phyloP scores from a whole-genome alignment of 2,113 vertebrate species.

The Conger conger region DNA sequence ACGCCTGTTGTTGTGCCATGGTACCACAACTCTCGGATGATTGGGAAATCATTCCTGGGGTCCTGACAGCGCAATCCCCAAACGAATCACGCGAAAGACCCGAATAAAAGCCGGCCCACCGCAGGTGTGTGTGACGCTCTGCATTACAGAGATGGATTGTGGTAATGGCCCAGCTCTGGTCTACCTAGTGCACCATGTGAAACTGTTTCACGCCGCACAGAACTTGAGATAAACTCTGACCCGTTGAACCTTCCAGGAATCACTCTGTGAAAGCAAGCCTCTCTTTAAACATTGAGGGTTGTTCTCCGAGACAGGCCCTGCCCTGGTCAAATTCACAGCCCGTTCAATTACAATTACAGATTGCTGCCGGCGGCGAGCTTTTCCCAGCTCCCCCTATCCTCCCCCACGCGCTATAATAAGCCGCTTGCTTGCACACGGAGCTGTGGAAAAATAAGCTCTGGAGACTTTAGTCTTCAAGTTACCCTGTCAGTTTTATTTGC shows the following conservation, averaged over 20 bases:
- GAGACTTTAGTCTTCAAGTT: neutral
- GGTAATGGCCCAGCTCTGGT: neutral
- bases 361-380: neutral
- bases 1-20: neutral
- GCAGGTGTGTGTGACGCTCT: neutral
- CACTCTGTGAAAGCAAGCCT: neutral
- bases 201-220: neutral
- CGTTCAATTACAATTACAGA: slow-evolving; percentile 3
- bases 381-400: neutral
- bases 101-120: neutral
- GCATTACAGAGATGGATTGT: neutral
- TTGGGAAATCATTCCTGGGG: neutral
- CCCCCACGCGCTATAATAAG: neutral
- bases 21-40: neutral
- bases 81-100: neutral
- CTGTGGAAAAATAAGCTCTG: neutral
- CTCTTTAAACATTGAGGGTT: neutral
- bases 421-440: neutral
- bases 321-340: neutral
- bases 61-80: neutral
- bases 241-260: neutral
- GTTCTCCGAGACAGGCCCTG: neutral
- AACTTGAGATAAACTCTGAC: neutral
- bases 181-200: neutral
- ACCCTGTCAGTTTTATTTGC: neutral